Base-by-base conservation (phyloP, 92 coral and sea anemone species). In the Phymanthus crucifer region DNA sequence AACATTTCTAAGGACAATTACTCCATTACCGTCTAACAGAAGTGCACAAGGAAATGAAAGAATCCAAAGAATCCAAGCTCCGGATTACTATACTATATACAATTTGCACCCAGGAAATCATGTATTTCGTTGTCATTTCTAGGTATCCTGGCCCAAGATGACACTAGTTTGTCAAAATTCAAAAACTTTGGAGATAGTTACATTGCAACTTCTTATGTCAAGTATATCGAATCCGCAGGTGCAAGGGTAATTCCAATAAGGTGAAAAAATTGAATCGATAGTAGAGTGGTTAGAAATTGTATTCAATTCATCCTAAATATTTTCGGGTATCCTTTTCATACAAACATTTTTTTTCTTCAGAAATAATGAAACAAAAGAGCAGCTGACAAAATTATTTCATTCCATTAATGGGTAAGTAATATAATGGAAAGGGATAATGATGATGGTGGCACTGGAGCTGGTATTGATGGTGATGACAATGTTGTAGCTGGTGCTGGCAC, bases 191-290 rank as follows among this genome's bases (percentile, higher is more conserved):
- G 97, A 12, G 87, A 81, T 71, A 80, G 88, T 29, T 92, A 88
- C 83, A 95, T 92, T 82, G 98, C 83, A 32, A 94, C 98, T 40
- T 95, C 98, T 4, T 95, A 95, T 83, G 68, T 92, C 66, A 95
- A 95, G 75, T 95, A 84, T 72, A 80, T 95, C 34, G 98, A 95
- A 77, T 91, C 97, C 61, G 94, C 98, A 11, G 98, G 98, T 31
- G 98, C 91, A 14, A 80, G 98, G 82, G 98, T 95, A 23, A 94
- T 89, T 65, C 97, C 97, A 32, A 87, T 92, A 45, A 79, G 87
- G 97, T 92, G 86, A 52, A 52, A 46, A 74, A 14, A 73, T 73
- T 9, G 6, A 3, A 45, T n/a, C 45, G 11, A 54, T 24, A n/a
- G n/a, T n/a, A n/a, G 26, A 24, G 1, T 61, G 33, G 23, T 17